Percentiles rank a stretch among this genome's conserved stretches.
Conservation (phyloP, 2,113 vertebrate genomes). For the Macrotus californicus region DNA sequence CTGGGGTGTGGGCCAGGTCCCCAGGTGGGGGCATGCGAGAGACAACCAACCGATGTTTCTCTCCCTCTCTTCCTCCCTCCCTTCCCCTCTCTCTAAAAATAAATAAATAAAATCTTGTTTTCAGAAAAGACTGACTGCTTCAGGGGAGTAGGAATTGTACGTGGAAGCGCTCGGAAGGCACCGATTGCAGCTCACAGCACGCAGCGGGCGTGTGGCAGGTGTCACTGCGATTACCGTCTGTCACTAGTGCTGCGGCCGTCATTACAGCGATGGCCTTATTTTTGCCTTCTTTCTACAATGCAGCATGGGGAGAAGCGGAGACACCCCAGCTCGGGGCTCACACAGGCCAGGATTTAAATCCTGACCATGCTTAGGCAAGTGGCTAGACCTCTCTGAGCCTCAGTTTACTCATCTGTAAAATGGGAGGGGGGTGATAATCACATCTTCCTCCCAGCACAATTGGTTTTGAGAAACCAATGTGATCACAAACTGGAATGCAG, state of each 20-base stretch:
- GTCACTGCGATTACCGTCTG: accelerated
- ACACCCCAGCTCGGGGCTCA: not conserved
- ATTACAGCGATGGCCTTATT: accelerated
- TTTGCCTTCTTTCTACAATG: not conserved
- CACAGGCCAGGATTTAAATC: not conserved
- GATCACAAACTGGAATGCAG: not conserved
- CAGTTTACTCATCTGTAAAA: not conserved
- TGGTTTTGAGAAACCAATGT: not conserved
- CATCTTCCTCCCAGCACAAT: accelerated
- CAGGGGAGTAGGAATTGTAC: accelerated
- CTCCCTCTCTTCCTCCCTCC: too few species aligned
- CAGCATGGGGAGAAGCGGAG: accelerated
- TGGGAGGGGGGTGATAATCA: not conserved
- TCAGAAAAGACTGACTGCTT: too few species aligned
- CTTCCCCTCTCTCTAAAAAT: too few species aligned
- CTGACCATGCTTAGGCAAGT: not conserved
- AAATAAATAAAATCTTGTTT: too few species aligned
- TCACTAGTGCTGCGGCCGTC: accelerated
- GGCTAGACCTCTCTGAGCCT: not conserved
- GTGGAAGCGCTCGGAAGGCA: accelerated
- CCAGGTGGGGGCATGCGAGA: too few species aligned
- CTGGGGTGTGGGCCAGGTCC: too few species aligned
- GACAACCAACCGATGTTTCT: too few species aligned
- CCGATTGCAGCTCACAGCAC: accelerated
- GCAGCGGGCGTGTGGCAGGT: accelerated